These are phyloP conservation scores for Tamandua tetradactyla DNA, from an alignment of 2,797 vertebrate genomes.

Conservation along the genomic window DNA sequence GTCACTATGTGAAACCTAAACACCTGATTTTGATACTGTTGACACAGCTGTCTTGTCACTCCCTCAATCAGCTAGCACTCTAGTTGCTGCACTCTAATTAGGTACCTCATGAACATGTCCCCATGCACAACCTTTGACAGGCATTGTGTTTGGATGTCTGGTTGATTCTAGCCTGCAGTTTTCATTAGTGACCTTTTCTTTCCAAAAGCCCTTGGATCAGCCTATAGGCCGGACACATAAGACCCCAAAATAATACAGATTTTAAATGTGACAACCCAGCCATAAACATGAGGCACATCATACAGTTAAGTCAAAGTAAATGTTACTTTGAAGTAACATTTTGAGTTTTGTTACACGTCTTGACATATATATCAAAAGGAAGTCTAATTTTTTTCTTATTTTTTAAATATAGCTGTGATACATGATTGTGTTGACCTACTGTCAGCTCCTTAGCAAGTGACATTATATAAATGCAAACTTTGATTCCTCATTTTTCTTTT, in stretches of 20 bases:
- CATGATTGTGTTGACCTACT: not conserved
- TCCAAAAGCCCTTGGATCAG: not conserved
- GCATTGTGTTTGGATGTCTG: not conserved
- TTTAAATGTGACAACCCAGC: not conserved
- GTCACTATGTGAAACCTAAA: not conserved
- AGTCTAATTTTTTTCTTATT: not conserved
- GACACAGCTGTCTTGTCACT: not conserved
- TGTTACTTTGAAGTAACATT: constrained; percentile 32
- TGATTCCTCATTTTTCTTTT: constrained; percentile 14
- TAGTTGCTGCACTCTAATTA: not conserved
- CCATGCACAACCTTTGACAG: not conserved
- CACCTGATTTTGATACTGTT: not conserved
- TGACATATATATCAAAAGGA: no score
- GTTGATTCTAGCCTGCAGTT: not conserved
- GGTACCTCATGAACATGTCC: not conserved
- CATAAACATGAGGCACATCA: not conserved
- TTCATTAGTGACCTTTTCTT: not conserved
- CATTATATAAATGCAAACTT: constrained; percentile 42
- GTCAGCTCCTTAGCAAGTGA: not conserved
- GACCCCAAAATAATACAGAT: not conserved
- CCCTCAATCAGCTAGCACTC: not conserved
- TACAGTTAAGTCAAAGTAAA: not conserved
- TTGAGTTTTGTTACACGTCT: not conserved
- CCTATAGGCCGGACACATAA: not conserved
- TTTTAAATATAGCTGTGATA: not conserved